Conservation (phyloP, 1,140 invertebrate genomes). For the Hermetia illucens region DNA sequence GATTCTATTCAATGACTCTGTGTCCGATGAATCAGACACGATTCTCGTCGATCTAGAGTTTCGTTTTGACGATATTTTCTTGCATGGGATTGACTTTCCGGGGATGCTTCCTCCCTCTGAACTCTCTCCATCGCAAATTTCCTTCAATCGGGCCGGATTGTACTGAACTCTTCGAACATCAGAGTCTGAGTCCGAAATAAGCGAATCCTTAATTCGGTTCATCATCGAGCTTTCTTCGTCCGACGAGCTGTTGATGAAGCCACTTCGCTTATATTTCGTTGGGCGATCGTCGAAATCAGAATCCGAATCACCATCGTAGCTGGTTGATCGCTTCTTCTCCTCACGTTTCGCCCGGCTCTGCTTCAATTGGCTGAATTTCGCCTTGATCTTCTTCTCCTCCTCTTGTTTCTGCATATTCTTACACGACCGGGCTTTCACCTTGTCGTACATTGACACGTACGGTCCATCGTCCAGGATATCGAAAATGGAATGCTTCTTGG, state of each 20-base stretch:
- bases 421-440: constrained; percentile 88
- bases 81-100: constrained; percentile 18
- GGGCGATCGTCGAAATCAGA: constrained; percentile 42
- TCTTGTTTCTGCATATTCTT: constrained; percentile 85
- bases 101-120: constrained; percentile 21
- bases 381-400: constrained; percentile 76
- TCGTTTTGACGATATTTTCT: constrained; percentile 33
- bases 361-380: constrained; percentile 78
- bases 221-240: constrained; percentile 13
- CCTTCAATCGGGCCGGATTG: constrained; percentile 4
- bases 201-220: constrained; percentile 30
- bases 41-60: constrained; percentile 39
- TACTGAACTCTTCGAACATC: background rate
- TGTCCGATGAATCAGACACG: constrained; percentile 43
- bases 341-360: constrained; percentile 70
- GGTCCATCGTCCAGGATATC: constrained; percentile 81
- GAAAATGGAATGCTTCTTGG: constrained; percentile 82
- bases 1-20: no score
- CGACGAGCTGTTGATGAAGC: constrained; percentile 7
- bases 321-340: constrained; percentile 73
- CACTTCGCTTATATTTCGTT: constrained; percentile 1
- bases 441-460: constrained; percentile 97
- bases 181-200: constrained; percentile 30
- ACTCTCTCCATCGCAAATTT: constrained; percentile 28
- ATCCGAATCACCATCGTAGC: constrained; percentile 70